Conservation (phyloP, 2,888 invertebrate genomes). For the Hartigia nigra region DNA sequence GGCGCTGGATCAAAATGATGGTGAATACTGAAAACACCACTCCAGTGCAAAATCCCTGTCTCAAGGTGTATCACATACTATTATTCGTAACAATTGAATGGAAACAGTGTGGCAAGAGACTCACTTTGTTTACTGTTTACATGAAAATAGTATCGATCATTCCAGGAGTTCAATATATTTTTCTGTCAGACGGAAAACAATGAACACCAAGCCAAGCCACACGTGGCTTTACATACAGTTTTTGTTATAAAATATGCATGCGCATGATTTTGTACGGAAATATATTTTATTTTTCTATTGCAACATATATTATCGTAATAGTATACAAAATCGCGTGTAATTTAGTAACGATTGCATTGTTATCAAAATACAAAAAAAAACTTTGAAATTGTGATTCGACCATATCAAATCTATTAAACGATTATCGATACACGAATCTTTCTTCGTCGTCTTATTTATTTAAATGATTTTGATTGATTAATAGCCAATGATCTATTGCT, state of each 20-base stretch:
- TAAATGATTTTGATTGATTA: too few relatives aligned
- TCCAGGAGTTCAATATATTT: not conserved
- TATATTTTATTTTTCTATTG: not conserved
- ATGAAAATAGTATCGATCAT: too few relatives aligned
- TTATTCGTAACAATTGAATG: too few relatives aligned
- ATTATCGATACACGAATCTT: not conserved
- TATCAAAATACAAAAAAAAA: not conserved
- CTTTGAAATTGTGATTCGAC: too few relatives aligned
- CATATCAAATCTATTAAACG: not conserved
- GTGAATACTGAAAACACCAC: too few relatives aligned
- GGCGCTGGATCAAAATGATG: too few relatives aligned
- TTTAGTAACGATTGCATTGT: not conserved
- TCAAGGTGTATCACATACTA: too few relatives aligned
- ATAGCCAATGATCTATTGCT: not conserved
- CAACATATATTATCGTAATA: not conserved
- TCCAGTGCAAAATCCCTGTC: too few relatives aligned
- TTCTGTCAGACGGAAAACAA: not conserved
- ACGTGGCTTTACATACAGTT: not conserved
- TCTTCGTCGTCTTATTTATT: not conserved
- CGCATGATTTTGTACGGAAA: not conserved
- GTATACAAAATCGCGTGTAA: not conserved
- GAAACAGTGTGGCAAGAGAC: too few relatives aligned
- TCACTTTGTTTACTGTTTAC: too few relatives aligned
- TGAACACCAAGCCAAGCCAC: not conserved
- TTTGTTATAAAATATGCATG: not conserved